phyloP scores from a whole-genome alignment of 1,140 invertebrate genomes.

The Lasaia peninsularis region DNA sequence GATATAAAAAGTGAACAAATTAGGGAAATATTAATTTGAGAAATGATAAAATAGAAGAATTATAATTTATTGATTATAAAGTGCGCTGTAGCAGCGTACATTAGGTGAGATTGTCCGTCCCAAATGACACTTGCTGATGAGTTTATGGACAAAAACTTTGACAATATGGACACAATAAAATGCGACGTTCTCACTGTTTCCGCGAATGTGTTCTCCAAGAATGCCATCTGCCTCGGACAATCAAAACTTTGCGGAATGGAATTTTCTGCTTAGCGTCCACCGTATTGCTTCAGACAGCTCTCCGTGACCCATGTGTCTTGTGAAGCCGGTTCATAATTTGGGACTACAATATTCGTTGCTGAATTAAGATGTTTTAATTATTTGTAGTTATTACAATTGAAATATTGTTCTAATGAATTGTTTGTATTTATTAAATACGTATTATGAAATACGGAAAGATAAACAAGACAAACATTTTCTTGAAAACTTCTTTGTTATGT shows the following conservation, averaged over 20 bases:
- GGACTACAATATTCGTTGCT: neutral
- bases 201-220: slow-evolving; percentile 60
- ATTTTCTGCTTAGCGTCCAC: slow-evolving; percentile 68
- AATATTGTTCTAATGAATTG: neutral
- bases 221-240: slow-evolving; percentile 70
- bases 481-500: no score
- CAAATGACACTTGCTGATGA: slow-evolving; percentile 56
- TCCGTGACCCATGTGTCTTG: slow-evolving; percentile 25
- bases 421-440: neutral
- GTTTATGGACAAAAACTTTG: slow-evolving; percentile 51
- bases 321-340: neutral
- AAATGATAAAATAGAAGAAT: no score
- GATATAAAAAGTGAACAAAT: no score
- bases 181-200: slow-evolving; percentile 46
- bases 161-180: slow-evolving; percentile 68
- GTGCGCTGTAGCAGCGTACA: neutral
- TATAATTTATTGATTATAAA: no score
- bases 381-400: no score
- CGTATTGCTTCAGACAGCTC: slow-evolving; percentile 53
- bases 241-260: slow-evolving; percentile 65
- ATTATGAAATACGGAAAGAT: no score
- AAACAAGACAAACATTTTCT: no score
- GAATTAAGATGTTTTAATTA: neutral
- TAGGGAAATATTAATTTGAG: no score
- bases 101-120: slow-evolving; percentile 18